phyloP scores from a whole-genome alignment of 1,140 invertebrate genomes.

The Hyphantria cunea region DNA sequence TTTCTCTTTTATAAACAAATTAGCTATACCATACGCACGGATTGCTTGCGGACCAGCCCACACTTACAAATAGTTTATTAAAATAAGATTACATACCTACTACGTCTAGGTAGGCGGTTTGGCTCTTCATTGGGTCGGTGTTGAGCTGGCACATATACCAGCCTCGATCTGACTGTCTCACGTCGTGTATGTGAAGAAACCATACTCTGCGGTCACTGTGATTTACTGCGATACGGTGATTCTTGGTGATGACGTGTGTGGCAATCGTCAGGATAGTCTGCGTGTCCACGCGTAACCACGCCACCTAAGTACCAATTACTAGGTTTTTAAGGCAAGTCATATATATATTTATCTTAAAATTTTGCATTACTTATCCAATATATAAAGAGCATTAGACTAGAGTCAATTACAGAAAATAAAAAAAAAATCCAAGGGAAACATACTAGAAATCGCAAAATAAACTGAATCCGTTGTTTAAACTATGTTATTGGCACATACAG shows the following conservation, averaged over 20 bases:
- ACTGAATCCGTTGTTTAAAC: no score
- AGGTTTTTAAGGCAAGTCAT: no score
- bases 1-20: constrained; percentile 27
- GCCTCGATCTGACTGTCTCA: constrained; percentile 89
- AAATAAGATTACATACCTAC: constrained; percentile 84
- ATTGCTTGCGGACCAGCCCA: not conserved
- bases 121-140: constrained; percentile 95
- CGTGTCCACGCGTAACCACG: constrained; percentile 94
- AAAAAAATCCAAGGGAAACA: no score
- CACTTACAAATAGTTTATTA: no score
- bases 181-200: constrained; percentile 92
- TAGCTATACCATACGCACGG: constrained; percentile 23
- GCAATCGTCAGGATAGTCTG: constrained; percentile 96
- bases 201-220: constrained; percentile 92
- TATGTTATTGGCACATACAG: no score
- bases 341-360: no score
- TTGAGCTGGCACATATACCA: constrained; percentile 96
- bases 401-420: no score
- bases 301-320: constrained; percentile 84
- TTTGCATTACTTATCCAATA: not conserved
- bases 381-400: no score
- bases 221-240: constrained; percentile 90
- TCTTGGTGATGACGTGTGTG: constrained; percentile 94
- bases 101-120: constrained; percentile 93
- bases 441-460: no score